These are phyloP conservation scores for Hemiscyllium ocellatum DNA, from an alignment of 2,113 vertebrate genomes.

Conservation along the genomic window DNA sequence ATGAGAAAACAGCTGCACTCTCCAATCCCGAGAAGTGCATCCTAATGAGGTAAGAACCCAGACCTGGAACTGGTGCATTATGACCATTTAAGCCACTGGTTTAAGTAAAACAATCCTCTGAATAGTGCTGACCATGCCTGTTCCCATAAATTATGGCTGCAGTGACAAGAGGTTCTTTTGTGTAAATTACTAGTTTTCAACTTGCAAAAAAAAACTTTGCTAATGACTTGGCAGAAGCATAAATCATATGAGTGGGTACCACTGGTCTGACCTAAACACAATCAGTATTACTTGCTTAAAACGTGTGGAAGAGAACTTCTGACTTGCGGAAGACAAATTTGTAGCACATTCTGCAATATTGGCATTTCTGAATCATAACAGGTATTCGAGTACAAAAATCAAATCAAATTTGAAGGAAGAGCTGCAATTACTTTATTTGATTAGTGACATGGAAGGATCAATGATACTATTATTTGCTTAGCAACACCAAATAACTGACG, in stretches of 20 bases:
- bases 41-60: neutral
- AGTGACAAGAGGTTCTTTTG: constrained; percentile 23
- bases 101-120: constrained; percentile 12
- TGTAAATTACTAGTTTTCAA: constrained; percentile 24
- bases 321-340: constrained; percentile 22
- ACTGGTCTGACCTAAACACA: constrained; percentile 24
- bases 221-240: constrained; percentile 28
- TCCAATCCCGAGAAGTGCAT: neutral
- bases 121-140: neutral
- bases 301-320: constrained; percentile 6
- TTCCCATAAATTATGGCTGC: constrained; percentile 18
- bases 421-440: constrained; percentile 33
- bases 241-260: constrained; percentile 17
- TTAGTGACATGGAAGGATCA: constrained; percentile 16
- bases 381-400: neutral
- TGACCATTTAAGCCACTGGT: neutral
- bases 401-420: constrained; percentile 26
- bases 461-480: constrained; percentile 20
- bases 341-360: constrained; percentile 20
- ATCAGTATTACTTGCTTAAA: constrained; percentile 25
- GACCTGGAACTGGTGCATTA: neutral
- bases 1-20: neutral
- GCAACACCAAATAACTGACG: constrained; percentile 23
- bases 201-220: constrained; percentile 2
- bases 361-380: constrained; percentile 25